Evolutionary conservation across 2,888 invertebrate species (phyloP), one percentile per base, ranked within the genome.

Genomic region (Quadroppia sp.): DNA sequence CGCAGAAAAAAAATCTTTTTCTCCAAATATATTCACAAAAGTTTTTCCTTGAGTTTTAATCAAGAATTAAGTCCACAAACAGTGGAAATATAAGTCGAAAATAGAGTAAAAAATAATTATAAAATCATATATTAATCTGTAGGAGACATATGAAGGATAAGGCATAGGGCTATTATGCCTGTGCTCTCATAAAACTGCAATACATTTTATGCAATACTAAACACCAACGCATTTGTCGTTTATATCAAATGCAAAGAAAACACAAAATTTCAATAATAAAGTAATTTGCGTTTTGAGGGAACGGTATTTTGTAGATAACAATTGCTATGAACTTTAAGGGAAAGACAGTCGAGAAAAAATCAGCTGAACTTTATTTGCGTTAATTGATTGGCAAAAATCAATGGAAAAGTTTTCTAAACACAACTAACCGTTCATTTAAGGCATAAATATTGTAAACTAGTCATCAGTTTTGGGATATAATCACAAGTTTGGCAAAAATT

Each of bases 211-310:
- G 50, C 53, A 53, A 53, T 23, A 25, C 25, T 20, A 53, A 25
- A 53, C 53, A 25, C 53, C 53, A 53, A 53, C 53, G 53, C 53
- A 53, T 53, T 53, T 25, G 15, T 11, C 53, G 53, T 25, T 53
- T 53, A 53, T 53, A 53, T 53, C 23, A 53, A 53, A 25, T 53
- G 53, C 13, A 20, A 53, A 53, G 9, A 53, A 53, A 53, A 25
- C 25, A 25, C 6, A 25, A 45, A 53, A 53, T 53, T 53, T 53
- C 53, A 53, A 53, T 53, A 53, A 53, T 53, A 53, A 53, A 53
- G 25, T 53, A 53, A 53, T 53, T 53, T 53, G 53, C 25, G 53
- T 53, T 53, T 53, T 9, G 23, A 13, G 25, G 36, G 36, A 36
- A 36, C 53, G 25, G 23, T 53, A n/a, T 53, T n/a, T n/a, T 25